These are phyloP conservation scores for Graphium colonna DNA, from an alignment of 2,888 invertebrate species.

Conservation along the genomic window DNA sequence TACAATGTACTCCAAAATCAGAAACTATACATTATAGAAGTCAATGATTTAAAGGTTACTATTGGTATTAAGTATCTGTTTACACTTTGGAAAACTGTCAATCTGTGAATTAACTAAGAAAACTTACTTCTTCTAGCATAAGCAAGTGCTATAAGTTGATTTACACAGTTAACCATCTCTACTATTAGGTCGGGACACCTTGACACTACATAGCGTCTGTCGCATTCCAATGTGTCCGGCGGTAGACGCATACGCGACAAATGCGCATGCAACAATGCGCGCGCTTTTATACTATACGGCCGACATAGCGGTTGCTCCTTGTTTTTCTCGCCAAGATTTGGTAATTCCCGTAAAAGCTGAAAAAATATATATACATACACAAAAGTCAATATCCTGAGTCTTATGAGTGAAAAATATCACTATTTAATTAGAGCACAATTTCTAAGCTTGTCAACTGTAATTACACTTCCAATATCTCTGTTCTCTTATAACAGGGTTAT, in stretches of 20 bases:
- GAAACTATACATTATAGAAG: no score
- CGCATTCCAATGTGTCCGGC: slow-evolving; percentile 88
- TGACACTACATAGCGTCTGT: slow-evolving; percentile 90
- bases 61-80: no score
- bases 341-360: slow-evolving; percentile 93
- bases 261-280: slow-evolving; percentile 97
- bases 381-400: neutral
- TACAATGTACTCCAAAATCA: no score
- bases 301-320: slow-evolving; percentile 96
- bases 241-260: slow-evolving; percentile 90
- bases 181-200: slow-evolving; percentile 97
- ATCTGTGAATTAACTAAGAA: no score
- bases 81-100: no score
- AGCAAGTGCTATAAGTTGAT: slow-evolving; percentile 94
- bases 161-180: slow-evolving; percentile 98
- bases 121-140: slow-evolving; percentile 92
- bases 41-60: no score
- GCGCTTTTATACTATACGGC: slow-evolving; percentile 94
- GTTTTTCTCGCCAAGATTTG: slow-evolving; percentile 96
- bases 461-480: no score
- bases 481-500: no score
- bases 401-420: no score
- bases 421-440: no score
- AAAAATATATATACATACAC: slow-evolving; percentile 1
- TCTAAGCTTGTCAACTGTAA: no score